Percentiles rank a stretch among this genome's conserved stretches.
phyloP scores from a whole-genome alignment of 2,797 vertebrate species.

The Crocidura indochinensis region DNA sequence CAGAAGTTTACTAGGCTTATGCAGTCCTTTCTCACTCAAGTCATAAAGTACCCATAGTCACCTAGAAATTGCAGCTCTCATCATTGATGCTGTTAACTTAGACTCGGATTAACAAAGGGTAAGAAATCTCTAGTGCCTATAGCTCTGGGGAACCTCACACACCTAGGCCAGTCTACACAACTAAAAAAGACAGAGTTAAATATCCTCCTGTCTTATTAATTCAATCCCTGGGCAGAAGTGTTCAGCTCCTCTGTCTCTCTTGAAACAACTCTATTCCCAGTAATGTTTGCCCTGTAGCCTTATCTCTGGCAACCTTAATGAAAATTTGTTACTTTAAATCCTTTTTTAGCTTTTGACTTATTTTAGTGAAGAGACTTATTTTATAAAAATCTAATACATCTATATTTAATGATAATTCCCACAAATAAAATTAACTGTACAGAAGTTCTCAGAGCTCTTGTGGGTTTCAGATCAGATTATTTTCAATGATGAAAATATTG shows the following conservation, averaged over 20 bases:
- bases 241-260: background rate
- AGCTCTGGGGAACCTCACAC: too few relatives aligned
- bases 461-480: background rate
- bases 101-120: too few relatives aligned
- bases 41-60: too few relatives aligned
- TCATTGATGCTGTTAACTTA: too few relatives aligned
- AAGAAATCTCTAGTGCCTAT: background rate
- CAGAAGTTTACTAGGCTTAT: too few relatives aligned
- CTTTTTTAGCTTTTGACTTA: background rate
- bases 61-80: too few relatives aligned
- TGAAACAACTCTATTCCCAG: background rate
- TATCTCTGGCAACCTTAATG: background rate
- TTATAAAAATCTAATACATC: background rate
- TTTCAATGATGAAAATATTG: background rate
- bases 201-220: background rate
- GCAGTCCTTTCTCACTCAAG: too few relatives aligned
- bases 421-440: too few relatives aligned
- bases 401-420: too few relatives aligned
- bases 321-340: background rate
- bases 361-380: background rate
- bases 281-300: background rate
- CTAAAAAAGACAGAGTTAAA: background rate
- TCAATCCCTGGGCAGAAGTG: background rate
- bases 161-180: background rate
- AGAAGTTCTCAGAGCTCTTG: background rate